These are phyloP conservation scores for Pseudocheirus occidentalis DNA, from an alignment of 2,797 vertebrate species.

Conservation along the genomic window DNA sequence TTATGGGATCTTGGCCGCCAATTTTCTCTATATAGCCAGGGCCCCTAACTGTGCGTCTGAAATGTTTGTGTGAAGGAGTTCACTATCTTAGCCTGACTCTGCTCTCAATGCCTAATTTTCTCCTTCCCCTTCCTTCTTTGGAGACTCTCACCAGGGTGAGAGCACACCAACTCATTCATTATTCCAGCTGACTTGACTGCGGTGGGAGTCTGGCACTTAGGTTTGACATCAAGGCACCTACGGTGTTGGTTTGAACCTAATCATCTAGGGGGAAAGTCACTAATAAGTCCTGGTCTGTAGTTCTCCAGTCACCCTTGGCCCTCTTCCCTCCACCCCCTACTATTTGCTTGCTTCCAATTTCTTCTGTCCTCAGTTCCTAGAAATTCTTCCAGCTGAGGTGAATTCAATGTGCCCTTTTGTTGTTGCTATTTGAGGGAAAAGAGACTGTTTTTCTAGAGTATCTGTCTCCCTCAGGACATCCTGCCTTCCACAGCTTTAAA, in stretches of 20 bases:
- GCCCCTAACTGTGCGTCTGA: neutral
- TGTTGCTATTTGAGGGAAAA: neutral
- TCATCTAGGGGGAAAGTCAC: neutral
- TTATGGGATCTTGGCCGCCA: neutral
- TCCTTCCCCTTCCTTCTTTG: neutral
- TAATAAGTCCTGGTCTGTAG: constrained; percentile 4
- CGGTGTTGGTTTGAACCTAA: neutral
- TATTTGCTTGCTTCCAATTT: neutral
- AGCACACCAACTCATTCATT: constrained; percentile 1
- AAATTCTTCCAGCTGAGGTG: neutral
- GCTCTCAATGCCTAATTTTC: neutral
- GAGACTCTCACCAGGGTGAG: neutral
- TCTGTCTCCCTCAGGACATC: neutral
- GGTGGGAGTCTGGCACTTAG: neutral
- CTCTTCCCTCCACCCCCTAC: neutral
- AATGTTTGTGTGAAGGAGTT: neutral
- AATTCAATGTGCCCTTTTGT: neutral
- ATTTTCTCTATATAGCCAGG: neutral
- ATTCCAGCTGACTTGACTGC: neutral
- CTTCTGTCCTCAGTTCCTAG: neutral
- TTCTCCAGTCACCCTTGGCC: constrained; percentile 11
- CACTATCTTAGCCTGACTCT: neutral
- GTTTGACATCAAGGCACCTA: neutral
- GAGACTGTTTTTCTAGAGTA: neutral
- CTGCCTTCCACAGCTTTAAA: neutral